A percentile compares a stretch with the other conserved stretches of the same genome.
phyloP scores from a whole-genome alignment of 2,888 invertebrate genomes.

The Tridacna crocea region DNA sequence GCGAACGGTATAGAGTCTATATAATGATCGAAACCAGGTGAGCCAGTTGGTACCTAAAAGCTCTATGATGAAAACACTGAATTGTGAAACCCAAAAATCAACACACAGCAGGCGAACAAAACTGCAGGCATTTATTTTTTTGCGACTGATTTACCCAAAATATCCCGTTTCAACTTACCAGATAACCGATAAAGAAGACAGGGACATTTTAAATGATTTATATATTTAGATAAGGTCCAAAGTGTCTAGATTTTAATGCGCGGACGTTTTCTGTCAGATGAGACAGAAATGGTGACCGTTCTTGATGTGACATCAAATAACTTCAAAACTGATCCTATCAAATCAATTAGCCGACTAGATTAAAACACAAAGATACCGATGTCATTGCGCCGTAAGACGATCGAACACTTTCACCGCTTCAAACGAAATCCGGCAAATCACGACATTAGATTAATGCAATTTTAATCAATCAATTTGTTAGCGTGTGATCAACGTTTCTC shows the following conservation, averaged over 20 bases:
- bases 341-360: slow-evolving; percentile 49
- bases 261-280: slow-evolving; percentile 48
- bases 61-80: too few relatives aligned
- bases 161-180: not conserved
- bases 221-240: slow-evolving; percentile 48
- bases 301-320: slow-evolving; percentile 48
- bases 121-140: too few relatives aligned
- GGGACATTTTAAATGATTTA: slow-evolving; percentile 43
- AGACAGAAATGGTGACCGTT: slow-evolving; percentile 27
- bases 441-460: slow-evolving; percentile 40
- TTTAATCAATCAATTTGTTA: slow-evolving; percentile 34
- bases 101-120: too few relatives aligned
- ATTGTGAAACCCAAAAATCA: too few relatives aligned
- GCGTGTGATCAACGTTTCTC: slow-evolving; percentile 18
- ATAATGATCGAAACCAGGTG: too few relatives aligned
- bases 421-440: slow-evolving; percentile 35
- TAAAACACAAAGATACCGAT: slow-evolving; percentile 11
- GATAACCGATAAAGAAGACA: slow-evolving; percentile 6
- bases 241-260: slow-evolving; percentile 30
- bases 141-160: too few relatives aligned
- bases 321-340: slow-evolving; percentile 32
- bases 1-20: too few relatives aligned
- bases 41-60: too few relatives aligned
- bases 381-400: not conserved
- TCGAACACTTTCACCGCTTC: slow-evolving; percentile 53